These are phyloP conservation scores for Hypsibius dujardini DNA, from an alignment of 1,140 invertebrate genomes.

Conservation along the genomic window DNA sequence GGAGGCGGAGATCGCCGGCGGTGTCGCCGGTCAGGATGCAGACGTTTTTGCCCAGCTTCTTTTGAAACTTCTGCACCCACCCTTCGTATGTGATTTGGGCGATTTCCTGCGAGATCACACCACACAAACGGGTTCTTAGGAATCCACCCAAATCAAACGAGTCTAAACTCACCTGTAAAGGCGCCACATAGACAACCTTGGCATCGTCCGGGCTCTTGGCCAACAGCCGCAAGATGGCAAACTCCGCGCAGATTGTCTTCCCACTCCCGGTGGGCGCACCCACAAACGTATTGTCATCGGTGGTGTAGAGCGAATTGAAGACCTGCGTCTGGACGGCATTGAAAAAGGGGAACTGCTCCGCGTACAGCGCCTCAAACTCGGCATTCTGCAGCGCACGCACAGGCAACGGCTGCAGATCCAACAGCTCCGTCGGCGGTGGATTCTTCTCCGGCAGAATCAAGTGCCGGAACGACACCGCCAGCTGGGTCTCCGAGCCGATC, in stretches of 20 bases:
- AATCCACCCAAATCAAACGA: too few species aligned
- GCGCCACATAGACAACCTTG: slow-evolving; percentile 76
- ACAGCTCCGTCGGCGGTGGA: slow-evolving; percentile 82
- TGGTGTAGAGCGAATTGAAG: slow-evolving; percentile 95
- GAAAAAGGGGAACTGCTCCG: slow-evolving; percentile 71
- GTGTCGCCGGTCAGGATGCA: slow-evolving; percentile 94
- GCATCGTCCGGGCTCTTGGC: slow-evolving; percentile 43
- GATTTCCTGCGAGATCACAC: slow-evolving; percentile 31
- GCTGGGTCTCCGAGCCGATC: slow-evolving; percentile 63
- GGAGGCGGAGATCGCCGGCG: slow-evolving; percentile 79
- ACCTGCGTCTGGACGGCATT: slow-evolving; percentile 99
- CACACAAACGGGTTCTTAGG: too few species aligned
- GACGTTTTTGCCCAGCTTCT: slow-evolving; percentile 57
- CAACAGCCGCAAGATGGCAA: slow-evolving; percentile 77
- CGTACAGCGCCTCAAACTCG: slow-evolving; percentile 67
- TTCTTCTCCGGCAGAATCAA: slow-evolving; percentile 95
- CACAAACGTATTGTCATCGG: slow-evolving; percentile 94
- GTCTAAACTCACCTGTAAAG: slow-evolving; percentile 45
- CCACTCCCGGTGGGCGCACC: slow-evolving; percentile 93
- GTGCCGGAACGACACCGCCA: slow-evolving; percentile 93
- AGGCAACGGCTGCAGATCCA: slow-evolving; percentile 92
- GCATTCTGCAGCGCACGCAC: slow-evolving; percentile 53
- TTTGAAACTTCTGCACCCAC: slow-evolving; percentile 70
- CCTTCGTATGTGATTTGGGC: slow-evolving; percentile 51
- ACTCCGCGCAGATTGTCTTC: slow-evolving; percentile 90